Base-by-base conservation (phyloP, 2,888 invertebrate genomes). In the Xanthia togata region DNA sequence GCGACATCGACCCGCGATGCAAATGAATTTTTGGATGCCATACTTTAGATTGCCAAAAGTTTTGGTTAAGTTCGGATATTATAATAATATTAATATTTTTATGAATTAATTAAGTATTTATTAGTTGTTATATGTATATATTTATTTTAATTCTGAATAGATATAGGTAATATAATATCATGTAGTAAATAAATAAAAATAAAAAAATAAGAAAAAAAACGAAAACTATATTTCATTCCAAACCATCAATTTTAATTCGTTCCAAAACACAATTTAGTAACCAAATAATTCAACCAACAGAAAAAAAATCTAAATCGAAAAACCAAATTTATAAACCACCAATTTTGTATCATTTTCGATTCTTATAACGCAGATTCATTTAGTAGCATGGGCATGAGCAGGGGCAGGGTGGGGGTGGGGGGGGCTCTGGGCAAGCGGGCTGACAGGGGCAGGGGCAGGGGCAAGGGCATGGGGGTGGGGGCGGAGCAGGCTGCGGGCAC, bases 221-320 rank as follows among this genome's bases (percentile, higher is more conserved):
- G 44, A 73, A 50, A 14, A 57, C 11, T 82, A 62, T 79, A 73
- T 79, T 87, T 73, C 35, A 82, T 76, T 85, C 82, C 87, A 82
- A 87, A 84, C 5, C 9, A 38, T 74, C 1, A 74, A 82, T 70
- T 86, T 87, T 87, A 87, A 87, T 86, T 41, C 38, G 0, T 35
- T 41, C 59, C 75, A 77, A 87, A 71, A 77, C 44, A 57, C 38
- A 23, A 12, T 63, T 55, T 41, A 23, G 23, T 65, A 9, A 11
- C 31, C 62, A 70, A 72, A 31, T 20, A 26, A 57, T 59, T 65
- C 47, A 59, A 57, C 41, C 57, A 26, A 69, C 20, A 55, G 8
- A 71, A 65, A 70, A 35, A 73, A 41, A 63, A 53, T 44, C 44
- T 31, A 63, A 50, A 35, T 31, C 17, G 23, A 50, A 50, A n/a